Percentiles rank a stretch among this genome's conserved stretches.
These are phyloP conservation scores for Megalonaias nervosa DNA, from an alignment of 1,140 invertebrate genomes.

Conservation along the genomic window DNA sequence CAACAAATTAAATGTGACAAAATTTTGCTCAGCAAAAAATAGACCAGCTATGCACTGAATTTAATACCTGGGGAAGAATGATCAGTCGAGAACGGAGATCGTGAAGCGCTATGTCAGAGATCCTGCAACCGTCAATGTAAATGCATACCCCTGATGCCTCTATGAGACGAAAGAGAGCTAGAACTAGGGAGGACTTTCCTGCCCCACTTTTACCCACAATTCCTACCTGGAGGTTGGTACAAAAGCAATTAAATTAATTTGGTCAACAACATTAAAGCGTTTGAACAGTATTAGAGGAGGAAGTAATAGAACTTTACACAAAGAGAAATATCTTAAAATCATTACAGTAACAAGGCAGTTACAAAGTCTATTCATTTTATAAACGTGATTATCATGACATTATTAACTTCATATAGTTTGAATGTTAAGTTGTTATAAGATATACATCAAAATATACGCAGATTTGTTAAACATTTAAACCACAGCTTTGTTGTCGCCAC, in stretches of 20 bases:
- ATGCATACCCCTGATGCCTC: constrained; percentile 83
- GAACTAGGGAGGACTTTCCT: constrained; percentile 74
- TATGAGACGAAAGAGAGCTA: constrained; percentile 75
- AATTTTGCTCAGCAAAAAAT: background rate
- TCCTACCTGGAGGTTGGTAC: constrained; percentile 66
- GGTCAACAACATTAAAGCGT: background rate
- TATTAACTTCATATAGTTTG: too few species aligned
- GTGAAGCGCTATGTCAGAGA: constrained; percentile 89
- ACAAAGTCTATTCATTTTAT: too few species aligned
- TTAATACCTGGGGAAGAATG: constrained; percentile 86
- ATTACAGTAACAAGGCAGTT: too few species aligned
- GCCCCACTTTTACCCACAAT: constrained; percentile 76
- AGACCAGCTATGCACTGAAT: background rate
- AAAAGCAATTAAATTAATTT: too few species aligned
- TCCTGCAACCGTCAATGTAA: constrained; percentile 91
- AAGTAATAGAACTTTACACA: too few species aligned
- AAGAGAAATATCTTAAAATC: too few species aligned
- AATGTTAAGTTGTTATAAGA: too few species aligned
- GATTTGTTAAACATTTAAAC: too few species aligned
- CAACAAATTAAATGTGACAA: background rate
- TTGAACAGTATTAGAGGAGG: too few species aligned
- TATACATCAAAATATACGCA: too few species aligned
- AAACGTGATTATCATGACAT: too few species aligned
- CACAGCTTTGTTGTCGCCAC: too few species aligned
- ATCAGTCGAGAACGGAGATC: constrained; percentile 86